Evolutionary conservation across 1,140 invertebrate genomes (phyloP).

Genomic region (Propsilocerus akamusi): DNA sequence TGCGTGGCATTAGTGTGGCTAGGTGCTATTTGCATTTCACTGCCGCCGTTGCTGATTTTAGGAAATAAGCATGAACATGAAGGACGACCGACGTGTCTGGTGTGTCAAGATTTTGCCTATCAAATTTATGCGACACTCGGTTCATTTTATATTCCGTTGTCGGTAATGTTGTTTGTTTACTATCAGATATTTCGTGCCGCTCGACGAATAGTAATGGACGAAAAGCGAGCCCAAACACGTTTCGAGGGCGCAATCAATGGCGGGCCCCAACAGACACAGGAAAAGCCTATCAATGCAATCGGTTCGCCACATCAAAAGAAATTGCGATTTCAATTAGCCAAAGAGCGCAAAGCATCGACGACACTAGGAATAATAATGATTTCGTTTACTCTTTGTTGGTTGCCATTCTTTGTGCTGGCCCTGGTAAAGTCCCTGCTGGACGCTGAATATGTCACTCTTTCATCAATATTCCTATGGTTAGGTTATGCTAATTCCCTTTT

Average conservation of each 20-base stretch:
- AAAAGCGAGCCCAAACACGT: conserved; percentile 67
- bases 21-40: conserved; percentile 69
- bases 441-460: conserved; percentile 42
- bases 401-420: conserved; percentile 90
- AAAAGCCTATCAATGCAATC: conserved; percentile 14
- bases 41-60: conserved; percentile 71
- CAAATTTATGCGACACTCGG: conserved; percentile 80
- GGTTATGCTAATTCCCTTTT: conserved; percentile 85
- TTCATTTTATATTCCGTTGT: conserved; percentile 75
- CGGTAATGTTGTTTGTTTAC: conserved; percentile 81
- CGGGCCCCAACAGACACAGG: conserved; percentile 26
- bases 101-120: conserved; percentile 74
- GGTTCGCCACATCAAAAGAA: conserved; percentile 42
- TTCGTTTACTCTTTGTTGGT: conserved; percentile 90
- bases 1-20: conserved; percentile 81
- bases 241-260: conserved; percentile 57
- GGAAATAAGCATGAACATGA: conserved; percentile 57
- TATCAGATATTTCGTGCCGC: conserved; percentile 79
- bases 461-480: conserved; percentile 61
- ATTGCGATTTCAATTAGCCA: conserved; percentile 59
- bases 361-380: conserved; percentile 96
- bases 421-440: conserved; percentile 62
- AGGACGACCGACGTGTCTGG: conserved; percentile 51
- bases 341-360: conserved; percentile 85
- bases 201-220: conserved; percentile 64